Evolutionary conservation across 2,797 vertebrate species (phyloP).

Genomic region (Trichosurus vulpecula): DNA sequence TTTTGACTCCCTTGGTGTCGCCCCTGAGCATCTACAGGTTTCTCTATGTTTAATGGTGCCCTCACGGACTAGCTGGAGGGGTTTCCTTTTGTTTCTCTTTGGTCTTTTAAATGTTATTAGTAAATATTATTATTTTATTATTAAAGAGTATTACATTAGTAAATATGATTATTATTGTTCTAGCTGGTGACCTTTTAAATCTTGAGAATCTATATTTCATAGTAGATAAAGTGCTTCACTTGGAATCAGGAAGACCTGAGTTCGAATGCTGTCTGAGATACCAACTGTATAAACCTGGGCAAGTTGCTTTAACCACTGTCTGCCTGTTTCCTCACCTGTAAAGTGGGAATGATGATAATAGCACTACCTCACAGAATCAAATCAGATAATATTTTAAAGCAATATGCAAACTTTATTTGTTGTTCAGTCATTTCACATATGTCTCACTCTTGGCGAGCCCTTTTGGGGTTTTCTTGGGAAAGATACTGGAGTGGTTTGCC

Average conservation of each 20-base stretch:
- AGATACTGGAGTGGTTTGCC: background rate
- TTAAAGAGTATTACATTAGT: no score
- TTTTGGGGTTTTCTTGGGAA: background rate
- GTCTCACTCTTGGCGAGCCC: background rate
- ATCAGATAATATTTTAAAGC: background rate
- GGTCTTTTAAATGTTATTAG: background rate
- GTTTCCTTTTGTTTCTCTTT: background rate
- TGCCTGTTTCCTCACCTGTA: background rate
- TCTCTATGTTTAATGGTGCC: background rate
- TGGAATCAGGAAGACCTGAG: background rate
- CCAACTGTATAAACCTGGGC: background rate
- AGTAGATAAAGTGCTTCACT: background rate
- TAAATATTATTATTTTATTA: background rate
- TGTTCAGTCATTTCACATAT: background rate
- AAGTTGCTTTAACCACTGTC: background rate
- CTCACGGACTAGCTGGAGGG: background rate
- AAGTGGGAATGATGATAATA: background rate
- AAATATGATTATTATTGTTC: background rate
- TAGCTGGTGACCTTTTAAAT: background rate
- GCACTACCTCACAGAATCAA: background rate
- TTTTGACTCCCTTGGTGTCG: background rate
- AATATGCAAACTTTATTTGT: background rate
- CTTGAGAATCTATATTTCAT: background rate
- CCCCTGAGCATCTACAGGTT: background rate
- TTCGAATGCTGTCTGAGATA: background rate